Evolutionary conservation across 2,888 invertebrate species (phyloP), one percentile per base, ranked within the genome.

Genomic region (Orchesella flavescens): DNA sequence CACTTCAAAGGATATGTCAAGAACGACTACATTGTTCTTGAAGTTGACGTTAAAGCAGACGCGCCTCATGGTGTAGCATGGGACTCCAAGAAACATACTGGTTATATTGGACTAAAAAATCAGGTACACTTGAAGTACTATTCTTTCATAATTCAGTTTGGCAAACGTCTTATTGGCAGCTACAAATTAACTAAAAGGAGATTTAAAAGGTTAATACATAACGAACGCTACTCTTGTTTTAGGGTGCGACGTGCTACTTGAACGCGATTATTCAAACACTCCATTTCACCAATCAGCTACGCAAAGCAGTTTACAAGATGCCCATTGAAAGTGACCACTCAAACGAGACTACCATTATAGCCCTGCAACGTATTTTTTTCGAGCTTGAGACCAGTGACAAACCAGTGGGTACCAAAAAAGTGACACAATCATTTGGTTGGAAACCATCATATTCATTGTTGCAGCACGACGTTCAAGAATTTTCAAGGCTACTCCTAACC

Each of bases 361-460:
- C 99, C 21, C 92, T 99, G 88, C 99, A 99, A 91, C 92, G 99
- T 90, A 98, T 99, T 57, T 99, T 99, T 91, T 98, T 97, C 90
- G 99, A 99, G 90, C 92, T 99, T 84, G 99, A 99, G 91, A 97
- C 97, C 90, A 95, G 95, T 86, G 98, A 98, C 91, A 97, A 97
- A 91, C 98, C 99, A 1, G 99, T 99, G 15, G 99, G 99, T 87
- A 99, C 99, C 71, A 99, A 99, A 91, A 99, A 99, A 91, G 93
- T 99, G 81, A 99, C 99, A 13, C 97, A 98, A 91, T 98, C 98
- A 88, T 99, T 99, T 91, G 99, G 99, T 49, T 99, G 99, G 99
- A 99, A 99, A 91, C 98, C 99, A 0, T 92, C 99, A n/a, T 99
- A 99, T 90, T 98, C 98, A 1, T 99, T 99, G 90, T 98, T 99